Base-by-base conservation (phyloP, 1,140 invertebrate species). In the Pararge aegeria region DNA sequence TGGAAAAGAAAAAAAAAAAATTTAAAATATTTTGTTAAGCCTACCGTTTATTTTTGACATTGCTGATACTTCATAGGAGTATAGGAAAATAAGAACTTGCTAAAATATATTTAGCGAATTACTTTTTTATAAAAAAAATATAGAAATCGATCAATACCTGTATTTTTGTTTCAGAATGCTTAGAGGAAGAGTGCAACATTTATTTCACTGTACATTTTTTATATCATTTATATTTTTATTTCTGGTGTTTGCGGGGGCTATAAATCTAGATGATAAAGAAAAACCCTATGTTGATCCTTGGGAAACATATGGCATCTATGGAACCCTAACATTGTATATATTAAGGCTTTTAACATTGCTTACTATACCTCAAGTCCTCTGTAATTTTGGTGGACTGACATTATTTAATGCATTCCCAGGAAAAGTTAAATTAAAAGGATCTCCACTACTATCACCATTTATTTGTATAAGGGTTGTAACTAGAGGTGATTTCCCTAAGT, bases 401-500 rank as follows among this genome's bases (percentile, higher is more conserved):
- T 92, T 97, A 60, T 99, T 97, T 84, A 99, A 99, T 91, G 96
- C 97, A 55, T 99, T 99, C 87, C 97, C 97, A 29, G 96, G 97
- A 66, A 97, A 97, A 91, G 96, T 98, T 4, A 91, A 94, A 58
- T 90, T 98, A 1, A 97, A 98, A 87, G 95, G 95, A 5, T 97
- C 96, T 1, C 97, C 97, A 9, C 84, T 98, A 5, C 86, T 98
- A 59, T 97, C 97, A 15, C 98, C 98, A 3, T 99, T 99, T 82
- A 95, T 99, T 48, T 99, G 97, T 83, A 96, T 99, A 64, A 93
- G 98, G 52, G 94, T 98, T 5, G 98, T 99, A 0, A 99, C 98
- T 0, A 93, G 97, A 61, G 98, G 98, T 0, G 97, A 98, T 89
- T 99, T 95, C 90, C 97, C 98, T 1, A 94, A 98, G 61, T 89